Conservation (phyloP, 2,888 invertebrate species). For the Caenorhabditis auriculariae region DNA sequence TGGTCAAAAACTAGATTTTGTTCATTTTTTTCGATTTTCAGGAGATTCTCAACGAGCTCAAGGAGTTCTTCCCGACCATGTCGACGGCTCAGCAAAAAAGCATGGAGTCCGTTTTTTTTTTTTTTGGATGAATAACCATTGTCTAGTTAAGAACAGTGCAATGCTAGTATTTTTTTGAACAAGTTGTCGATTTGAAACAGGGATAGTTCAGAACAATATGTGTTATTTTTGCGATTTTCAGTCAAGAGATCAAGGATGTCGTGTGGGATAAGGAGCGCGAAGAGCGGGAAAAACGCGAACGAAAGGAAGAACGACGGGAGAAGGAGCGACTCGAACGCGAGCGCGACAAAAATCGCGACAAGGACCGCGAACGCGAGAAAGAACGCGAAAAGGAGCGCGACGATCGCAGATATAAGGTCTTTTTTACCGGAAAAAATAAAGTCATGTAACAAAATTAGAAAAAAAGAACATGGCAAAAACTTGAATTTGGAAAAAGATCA, state of each 20-base stretch:
- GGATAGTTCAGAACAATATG: too few relatives aligned
- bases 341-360: constrained; percentile 3
- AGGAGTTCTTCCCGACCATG: constrained; percentile 16
- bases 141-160: too few relatives aligned
- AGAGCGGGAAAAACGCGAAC: constrained; percentile 9
- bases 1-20: background rate
- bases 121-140: background rate
- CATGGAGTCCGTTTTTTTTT: constrained; percentile 17
- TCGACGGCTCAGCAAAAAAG: constrained; percentile 20
- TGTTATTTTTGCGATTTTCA: constrained; percentile 5
- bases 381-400: constrained; percentile 7
- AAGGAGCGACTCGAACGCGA: constrained; percentile 13
- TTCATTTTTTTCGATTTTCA: background rate
- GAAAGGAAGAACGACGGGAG: constrained; percentile 16
- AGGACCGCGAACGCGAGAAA: constrained; percentile 8
- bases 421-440: too few relatives aligned
- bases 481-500: too few relatives aligned
- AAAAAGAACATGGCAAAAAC: too few relatives aligned
- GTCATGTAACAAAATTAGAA: too few relatives aligned
- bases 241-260: constrained; percentile 25
- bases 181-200: too few relatives aligned
- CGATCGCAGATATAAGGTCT: too few relatives aligned
- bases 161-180: too few relatives aligned
- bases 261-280: constrained; percentile 25
- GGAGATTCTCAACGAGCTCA: constrained; percentile 15